Evolutionary conservation across 2,113 vertebrate species (phyloP).

Genomic region (Platycercus adscitus): DNA sequence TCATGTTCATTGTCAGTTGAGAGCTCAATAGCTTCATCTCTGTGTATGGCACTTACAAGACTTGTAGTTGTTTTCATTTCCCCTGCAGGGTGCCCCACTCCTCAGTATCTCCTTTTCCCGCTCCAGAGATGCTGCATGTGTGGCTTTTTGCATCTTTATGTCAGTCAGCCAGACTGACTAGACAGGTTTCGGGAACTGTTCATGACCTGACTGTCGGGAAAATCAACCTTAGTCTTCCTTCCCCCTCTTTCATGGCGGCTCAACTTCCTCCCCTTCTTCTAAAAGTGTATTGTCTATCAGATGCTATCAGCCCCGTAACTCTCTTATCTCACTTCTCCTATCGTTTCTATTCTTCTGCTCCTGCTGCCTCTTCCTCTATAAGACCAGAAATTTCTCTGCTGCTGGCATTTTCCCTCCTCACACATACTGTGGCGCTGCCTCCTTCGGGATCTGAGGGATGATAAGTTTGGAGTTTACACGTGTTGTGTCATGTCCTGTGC

Average conservation of each 20-base stretch:
- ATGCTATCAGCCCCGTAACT: conserved; percentile 7
- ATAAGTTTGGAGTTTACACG: background rate
- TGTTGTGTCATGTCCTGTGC: conserved; percentile 17
- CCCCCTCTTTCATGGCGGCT: background rate
- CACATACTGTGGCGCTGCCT: background rate
- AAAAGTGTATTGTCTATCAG: background rate
- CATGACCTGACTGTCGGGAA: conserved; percentile 44
- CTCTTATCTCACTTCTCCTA: conserved; percentile 45
- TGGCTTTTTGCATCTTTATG: background rate
- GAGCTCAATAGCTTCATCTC: background rate
- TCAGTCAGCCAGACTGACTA: background rate
- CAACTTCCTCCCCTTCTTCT: conserved; percentile 28
- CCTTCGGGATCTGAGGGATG: conserved; percentile 38
- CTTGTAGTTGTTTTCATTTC: background rate
- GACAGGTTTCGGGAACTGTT: conserved; percentile 35
- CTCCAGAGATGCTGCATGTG: background rate
- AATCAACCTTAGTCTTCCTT: conserved; percentile 51
- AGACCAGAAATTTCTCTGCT: background rate
- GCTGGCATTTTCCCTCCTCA: background rate
- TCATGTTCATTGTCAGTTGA: background rate
- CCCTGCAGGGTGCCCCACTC: background rate
- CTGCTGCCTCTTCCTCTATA: background rate
- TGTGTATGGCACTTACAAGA: background rate
- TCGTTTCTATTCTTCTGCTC: conserved; percentile 7
- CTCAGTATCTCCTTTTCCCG: background rate